phyloP scores from a whole-genome alignment of 2,113 vertebrate genomes.

The Platichthys flesus region DNA sequence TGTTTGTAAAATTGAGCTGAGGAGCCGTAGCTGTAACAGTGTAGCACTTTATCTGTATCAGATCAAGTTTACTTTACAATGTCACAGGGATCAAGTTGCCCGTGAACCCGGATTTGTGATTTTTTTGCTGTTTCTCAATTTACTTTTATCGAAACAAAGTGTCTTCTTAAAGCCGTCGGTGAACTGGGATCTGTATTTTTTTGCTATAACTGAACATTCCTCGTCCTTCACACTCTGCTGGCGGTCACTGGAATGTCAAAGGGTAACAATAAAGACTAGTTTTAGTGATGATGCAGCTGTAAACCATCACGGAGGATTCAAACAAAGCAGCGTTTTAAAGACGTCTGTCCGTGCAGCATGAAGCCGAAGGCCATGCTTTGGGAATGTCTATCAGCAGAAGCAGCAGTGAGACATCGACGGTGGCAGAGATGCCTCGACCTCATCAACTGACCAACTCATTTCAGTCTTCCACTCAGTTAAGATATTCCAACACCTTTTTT shows the following conservation, averaged over 20 bases:
- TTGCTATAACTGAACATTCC: neutral
- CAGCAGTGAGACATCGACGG: slow-evolving; percentile 58
- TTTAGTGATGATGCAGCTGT: slow-evolving; percentile 9
- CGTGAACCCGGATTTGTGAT: neutral
- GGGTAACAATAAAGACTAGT: slow-evolving; percentile 22
- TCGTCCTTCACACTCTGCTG: slow-evolving; percentile 16
- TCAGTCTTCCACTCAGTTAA: slow-evolving; percentile 27
- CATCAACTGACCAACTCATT: slow-evolving; percentile 33
- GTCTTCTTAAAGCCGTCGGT: slow-evolving; percentile 5
- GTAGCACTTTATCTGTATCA: neutral
- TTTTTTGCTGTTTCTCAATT: slow-evolving; percentile 9
- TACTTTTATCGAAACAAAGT: neutral
- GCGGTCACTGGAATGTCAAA: slow-evolving; percentile 31
- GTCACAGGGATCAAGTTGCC: slow-evolving; percentile 24
- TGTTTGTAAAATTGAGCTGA: slow-evolving; percentile 24
- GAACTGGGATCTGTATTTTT: neutral
- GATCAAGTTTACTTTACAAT: slow-evolving; percentile 5
- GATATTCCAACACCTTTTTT: slow-evolving; percentile 17
- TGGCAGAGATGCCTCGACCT: slow-evolving; percentile 51
- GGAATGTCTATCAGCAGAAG: slow-evolving; percentile 45
- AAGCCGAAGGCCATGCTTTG: slow-evolving; percentile 59
- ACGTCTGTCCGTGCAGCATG: slow-evolving; percentile 40
- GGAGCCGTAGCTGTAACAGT: neutral
- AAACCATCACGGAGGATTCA: slow-evolving; percentile 20
- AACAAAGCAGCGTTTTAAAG: slow-evolving; percentile 53